Conservation (phyloP, 2,888 invertebrate species). For the Automeris io region DNA sequence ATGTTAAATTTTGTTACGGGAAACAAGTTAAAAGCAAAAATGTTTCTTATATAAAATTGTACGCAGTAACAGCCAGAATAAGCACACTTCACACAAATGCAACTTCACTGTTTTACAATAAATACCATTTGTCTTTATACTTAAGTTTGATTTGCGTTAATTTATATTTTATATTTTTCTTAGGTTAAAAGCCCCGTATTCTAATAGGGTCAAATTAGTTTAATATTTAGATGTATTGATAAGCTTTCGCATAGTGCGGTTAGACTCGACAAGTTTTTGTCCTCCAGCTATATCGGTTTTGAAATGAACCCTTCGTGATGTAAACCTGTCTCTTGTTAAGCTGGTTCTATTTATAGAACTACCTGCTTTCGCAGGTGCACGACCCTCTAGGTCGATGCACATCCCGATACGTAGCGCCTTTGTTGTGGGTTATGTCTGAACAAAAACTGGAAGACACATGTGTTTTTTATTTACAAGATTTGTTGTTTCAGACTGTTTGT, state of each 20-base stretch:
- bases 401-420: constrained; percentile 19
- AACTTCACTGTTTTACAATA: too few species aligned
- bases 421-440: constrained; percentile 4
- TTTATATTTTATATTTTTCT: too few species aligned
- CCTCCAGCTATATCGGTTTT: constrained; percentile 5
- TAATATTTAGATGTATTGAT: too few species aligned
- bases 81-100: too few species aligned
- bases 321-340: constrained; percentile 28
- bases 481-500: not conserved
- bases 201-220: too few species aligned
- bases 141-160: too few species aligned
- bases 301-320: constrained; percentile 20
- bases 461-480: constrained; percentile 4
- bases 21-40: too few species aligned
- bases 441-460: not conserved
- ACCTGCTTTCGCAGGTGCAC: constrained; percentile 42
- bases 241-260: not conserved
- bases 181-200: too few species aligned
- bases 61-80: too few species aligned
- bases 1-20: too few species aligned
- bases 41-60: too few species aligned
- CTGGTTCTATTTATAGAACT: constrained; percentile 35
- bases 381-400: constrained; percentile 27
- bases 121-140: too few species aligned
- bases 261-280: not conserved